These are phyloP conservation scores for Iselma pallidipennis DNA, from an alignment of 2,888 invertebrate genomes.

Conservation along the genomic window DNA sequence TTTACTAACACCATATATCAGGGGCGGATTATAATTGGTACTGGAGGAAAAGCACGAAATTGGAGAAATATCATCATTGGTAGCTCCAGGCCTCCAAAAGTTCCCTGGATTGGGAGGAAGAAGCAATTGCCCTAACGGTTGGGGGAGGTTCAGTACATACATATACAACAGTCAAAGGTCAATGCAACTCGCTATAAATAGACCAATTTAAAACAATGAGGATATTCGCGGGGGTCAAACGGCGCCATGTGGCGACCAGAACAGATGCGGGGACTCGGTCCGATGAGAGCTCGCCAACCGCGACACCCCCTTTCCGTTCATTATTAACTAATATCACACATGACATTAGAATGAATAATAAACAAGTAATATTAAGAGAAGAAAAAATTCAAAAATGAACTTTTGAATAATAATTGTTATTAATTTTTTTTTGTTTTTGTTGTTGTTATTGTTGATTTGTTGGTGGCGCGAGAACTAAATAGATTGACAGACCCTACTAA, in stretches of 20 bases:
- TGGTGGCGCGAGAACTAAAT: background rate
- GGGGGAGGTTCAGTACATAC: constrained; percentile 1
- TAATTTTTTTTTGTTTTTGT: background rate
- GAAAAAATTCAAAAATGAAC: too few species aligned
- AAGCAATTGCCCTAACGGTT: constrained; percentile 29
- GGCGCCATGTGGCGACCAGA: constrained; percentile 30
- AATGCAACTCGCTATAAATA: constrained; percentile 32
- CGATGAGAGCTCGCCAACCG: constrained; percentile 34
- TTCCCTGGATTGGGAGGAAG: constrained; percentile 2
- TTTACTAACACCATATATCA: too few species aligned
- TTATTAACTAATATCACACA: constrained; percentile 27
- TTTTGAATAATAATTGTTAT: too few species aligned
- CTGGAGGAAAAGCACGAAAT: too few species aligned
- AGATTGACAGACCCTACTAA: background rate
- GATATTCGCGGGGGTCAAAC: constrained; percentile 34
- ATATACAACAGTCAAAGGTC: constrained; percentile 20
- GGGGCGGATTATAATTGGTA: too few species aligned
- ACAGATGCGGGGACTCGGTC: constrained; percentile 38
- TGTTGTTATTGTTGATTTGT: background rate
- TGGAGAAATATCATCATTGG: too few species aligned
- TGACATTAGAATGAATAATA: constrained; percentile 24
- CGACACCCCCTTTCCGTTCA: constrained; percentile 35
- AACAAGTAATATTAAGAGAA: background rate
- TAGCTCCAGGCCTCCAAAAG: too few species aligned
- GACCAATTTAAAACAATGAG: constrained; percentile 35